Conservation (phyloP, 2,797 vertebrate genomes). For the Cryptoprocta ferox region DNA sequence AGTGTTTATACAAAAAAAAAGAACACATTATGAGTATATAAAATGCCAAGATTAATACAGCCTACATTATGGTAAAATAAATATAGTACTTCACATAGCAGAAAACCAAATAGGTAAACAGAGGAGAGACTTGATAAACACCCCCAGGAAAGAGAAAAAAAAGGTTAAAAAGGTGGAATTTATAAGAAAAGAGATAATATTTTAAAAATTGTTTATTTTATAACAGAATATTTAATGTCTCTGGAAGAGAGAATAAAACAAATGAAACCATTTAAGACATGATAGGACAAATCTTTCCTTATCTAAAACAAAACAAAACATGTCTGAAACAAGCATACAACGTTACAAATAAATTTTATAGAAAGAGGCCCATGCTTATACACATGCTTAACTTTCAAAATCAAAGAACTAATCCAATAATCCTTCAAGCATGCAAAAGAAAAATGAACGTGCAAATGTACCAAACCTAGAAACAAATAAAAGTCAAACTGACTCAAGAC, state of each 20-base stretch:
- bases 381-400: conserved; percentile 37
- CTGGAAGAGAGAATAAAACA: not conserved
- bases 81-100: not conserved
- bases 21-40: not conserved
- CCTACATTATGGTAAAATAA: conserved; percentile 17
- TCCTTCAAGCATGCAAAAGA: not conserved
- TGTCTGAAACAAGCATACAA: not conserved
- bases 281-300: not conserved
- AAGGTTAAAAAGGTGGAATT: not conserved
- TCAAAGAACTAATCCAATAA: not conserved
- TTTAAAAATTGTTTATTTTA: not conserved
- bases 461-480: not conserved
- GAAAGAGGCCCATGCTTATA: not conserved
- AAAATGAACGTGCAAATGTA: conserved; percentile 6
- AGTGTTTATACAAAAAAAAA: not conserved
- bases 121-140: not conserved
- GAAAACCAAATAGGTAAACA: conserved; percentile 42
- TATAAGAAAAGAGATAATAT: not conserved
- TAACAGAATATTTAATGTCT: not conserved
- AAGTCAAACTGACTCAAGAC: not conserved
- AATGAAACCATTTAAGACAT: not conserved
- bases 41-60: conserved; percentile 16
- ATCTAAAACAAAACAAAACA: not conserved
- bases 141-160: not conserved
- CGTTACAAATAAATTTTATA: not conserved